Conservation (phyloP, 2,113 vertebrate genomes). For the Dromas ardeola region DNA sequence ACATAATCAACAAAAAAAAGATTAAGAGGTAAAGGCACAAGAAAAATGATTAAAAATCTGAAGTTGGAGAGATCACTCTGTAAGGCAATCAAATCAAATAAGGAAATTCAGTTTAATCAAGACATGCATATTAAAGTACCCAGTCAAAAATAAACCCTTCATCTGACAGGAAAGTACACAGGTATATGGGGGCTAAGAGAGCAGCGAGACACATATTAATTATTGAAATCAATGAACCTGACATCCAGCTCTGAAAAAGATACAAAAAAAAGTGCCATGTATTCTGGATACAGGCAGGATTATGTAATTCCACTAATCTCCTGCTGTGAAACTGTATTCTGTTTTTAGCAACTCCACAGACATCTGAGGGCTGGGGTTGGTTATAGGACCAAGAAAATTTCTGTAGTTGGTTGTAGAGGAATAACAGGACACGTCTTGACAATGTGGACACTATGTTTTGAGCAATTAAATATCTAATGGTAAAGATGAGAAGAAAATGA, state of each 20-base stretch:
- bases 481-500: not conserved
- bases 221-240: not conserved
- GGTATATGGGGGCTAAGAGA: not conserved
- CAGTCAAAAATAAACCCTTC: not conserved
- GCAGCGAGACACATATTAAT: not conserved
- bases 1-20: not conserved
- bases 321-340: not conserved
- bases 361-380: not conserved
- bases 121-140: not conserved
- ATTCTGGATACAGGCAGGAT: not conserved
- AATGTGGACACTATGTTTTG: not conserved
- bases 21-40: not conserved
- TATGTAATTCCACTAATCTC: not conserved
- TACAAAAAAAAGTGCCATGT: not conserved
- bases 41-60: not conserved
- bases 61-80: not conserved
- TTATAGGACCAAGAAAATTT: not conserved
- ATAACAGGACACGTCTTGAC: not conserved
- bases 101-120: not conserved
- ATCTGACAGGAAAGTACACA: not conserved
- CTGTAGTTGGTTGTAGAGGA: not conserved
- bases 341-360: not conserved
- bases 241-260: not conserved
- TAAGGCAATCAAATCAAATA: not conserved
- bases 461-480: not conserved